Conservation (phyloP, 2,797 vertebrate genomes). For the Distichodus sexfasciatus region DNA sequence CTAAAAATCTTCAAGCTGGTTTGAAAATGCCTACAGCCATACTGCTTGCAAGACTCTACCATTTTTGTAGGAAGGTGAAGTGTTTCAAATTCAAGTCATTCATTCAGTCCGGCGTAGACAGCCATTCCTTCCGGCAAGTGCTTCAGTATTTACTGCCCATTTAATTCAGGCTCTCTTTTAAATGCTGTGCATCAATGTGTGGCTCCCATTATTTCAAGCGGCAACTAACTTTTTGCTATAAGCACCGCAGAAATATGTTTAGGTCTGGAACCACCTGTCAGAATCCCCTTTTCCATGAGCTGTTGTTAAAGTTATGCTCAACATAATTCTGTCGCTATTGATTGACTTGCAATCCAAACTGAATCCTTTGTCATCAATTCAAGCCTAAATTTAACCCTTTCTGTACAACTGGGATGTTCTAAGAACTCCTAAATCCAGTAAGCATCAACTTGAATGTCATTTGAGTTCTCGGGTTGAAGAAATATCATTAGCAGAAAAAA, state of each 20-base stretch:
- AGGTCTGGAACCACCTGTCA: too few species aligned
- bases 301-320: too few species aligned
- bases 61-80: too few species aligned
- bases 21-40: too few species aligned
- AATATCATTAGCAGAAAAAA: not conserved
- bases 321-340: too few species aligned
- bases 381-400: too few species aligned
- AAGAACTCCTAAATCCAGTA: not conserved
- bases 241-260: too few species aligned
- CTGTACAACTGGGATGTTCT: too few species aligned
- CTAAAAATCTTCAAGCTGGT: too few species aligned
- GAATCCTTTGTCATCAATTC: not conserved
- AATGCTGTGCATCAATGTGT: not conserved
- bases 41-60: too few species aligned
- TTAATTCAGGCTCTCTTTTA: not conserved
- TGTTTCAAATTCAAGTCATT: not conserved
- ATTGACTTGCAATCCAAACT: not conserved
- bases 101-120: not conserved
- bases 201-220: not conserved
- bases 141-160: not conserved
- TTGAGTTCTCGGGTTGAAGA: not conserved
- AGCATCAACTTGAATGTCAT: not conserved
- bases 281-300: too few species aligned
- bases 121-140: not conserved
- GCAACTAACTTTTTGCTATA: not conserved